A percentile compares a stretch with the other conserved stretches of the same genome.
These are phyloP conservation scores for Polyergus mexicanus DNA, from an alignment of 1,140 invertebrate species.

Conservation along the genomic window DNA sequence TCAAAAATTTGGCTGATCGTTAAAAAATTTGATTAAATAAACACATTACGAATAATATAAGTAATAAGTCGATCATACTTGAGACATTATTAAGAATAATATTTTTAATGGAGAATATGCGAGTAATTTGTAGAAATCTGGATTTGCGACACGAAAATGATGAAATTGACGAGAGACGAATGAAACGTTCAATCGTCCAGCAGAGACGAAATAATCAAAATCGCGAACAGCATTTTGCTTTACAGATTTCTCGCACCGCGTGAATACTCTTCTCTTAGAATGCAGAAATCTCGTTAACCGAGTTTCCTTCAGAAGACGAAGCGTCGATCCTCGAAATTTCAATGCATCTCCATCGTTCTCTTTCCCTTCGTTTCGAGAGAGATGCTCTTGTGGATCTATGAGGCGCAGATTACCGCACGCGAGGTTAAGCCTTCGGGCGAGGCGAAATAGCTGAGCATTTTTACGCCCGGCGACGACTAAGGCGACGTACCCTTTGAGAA, in stretches of 20 bases:
- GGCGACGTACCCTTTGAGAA: slow-evolving; percentile 70
- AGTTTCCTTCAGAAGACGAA: background rate
- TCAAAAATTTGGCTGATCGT: background rate
- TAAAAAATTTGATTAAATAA: background rate
- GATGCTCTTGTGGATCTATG: slow-evolving; percentile 1
- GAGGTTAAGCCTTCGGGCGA: slow-evolving; percentile 71
- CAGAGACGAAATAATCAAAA: slow-evolving; percentile 9
- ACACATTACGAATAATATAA: background rate
- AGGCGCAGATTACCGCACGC: slow-evolving; percentile 57
- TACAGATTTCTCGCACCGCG: background rate
- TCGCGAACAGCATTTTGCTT: background rate
- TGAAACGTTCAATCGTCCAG: background rate
- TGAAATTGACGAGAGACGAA: background rate
- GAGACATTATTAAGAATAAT: background rate
- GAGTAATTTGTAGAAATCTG: background rate
- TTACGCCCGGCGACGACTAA: slow-evolving; percentile 69
- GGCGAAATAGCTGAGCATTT: slow-evolving; percentile 72
- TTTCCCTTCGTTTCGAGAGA: slow-evolving; percentile 39
- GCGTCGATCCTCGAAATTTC: slow-evolving; percentile 9
- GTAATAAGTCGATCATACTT: no score
- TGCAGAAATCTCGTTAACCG: slow-evolving; percentile 19
- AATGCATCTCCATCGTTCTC: background rate
- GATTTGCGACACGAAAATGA: background rate
- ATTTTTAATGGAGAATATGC: background rate
- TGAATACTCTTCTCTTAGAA: background rate